Evolutionary conservation across 1,140 invertebrate species (phyloP).

Genomic region (Drosophila ficusphila): DNA sequence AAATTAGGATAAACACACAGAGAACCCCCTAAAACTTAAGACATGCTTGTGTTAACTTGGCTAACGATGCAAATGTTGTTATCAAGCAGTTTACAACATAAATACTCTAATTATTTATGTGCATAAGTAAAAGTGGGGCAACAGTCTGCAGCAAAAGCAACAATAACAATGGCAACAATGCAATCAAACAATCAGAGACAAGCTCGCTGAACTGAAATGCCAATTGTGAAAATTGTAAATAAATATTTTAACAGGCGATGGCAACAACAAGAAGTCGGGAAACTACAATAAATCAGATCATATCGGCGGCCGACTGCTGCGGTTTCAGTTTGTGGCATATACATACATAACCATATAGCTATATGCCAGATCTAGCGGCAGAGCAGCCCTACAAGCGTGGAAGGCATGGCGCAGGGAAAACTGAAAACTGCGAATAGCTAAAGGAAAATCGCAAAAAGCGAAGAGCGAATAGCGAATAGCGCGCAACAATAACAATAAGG

Average conservation of each 20-base stretch:
- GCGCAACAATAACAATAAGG: constrained; percentile 46
- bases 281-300: constrained; percentile 80
- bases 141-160: constrained; percentile 27
- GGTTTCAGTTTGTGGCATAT: constrained; percentile 33
- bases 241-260: constrained; percentile 76
- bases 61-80: constrained; percentile 48
- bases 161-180: constrained; percentile 35
- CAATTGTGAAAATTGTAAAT: constrained; percentile 82
- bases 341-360: constrained; percentile 19
- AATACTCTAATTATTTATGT: constrained; percentile 57
- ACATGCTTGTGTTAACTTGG: constrained; percentile 30
- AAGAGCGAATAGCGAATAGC: constrained; percentile 14
- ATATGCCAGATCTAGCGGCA: constrained; percentile 14
- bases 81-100: constrained; percentile 42
- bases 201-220: constrained; percentile 64
- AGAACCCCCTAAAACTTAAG: constrained; percentile 6
- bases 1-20: background rate
- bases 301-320: constrained; percentile 61
- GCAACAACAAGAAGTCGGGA: constrained; percentile 64
- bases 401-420: constrained; percentile 23
- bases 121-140: constrained; percentile 68
- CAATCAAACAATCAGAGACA: constrained; percentile 57
- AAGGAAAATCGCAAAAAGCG: constrained; percentile 49
- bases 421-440: constrained; percentile 36
- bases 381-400: constrained; percentile 44